Evolutionary conservation across 2,888 invertebrate genomes (phyloP), one percentile per base, ranked within the genome.

Genomic region (Allolobophora icterica): DNA sequence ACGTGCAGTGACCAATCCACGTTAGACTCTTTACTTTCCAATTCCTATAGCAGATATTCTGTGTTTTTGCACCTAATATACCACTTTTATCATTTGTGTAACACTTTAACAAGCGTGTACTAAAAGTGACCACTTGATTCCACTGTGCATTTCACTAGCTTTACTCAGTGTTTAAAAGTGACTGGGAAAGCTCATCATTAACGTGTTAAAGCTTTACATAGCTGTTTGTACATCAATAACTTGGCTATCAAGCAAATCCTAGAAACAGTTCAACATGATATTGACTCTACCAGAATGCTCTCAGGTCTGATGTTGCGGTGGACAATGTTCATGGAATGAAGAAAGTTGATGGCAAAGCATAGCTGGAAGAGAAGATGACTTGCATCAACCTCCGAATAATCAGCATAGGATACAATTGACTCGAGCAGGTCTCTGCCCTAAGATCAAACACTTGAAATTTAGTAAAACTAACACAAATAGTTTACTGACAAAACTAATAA

Each of bases 251-350:
- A 30, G 33, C 33, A 84, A 84, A 33, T 34, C 15, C 34, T 19
- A 84, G 34, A 34, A 84, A 35, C 87, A 87, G 34, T 35, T 87
- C 24, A 87, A 34, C 5, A 17, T 34, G 38, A 38, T 35, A 87
- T 87, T 34, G 19, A 87, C 35, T 38, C 96, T 96, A 98, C 99
- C 96, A 99, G 96, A 93, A 99, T 96, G 96, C 99, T 99, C 96
- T 99, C 99, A 58, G 99, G 99, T 96, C 99, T 99, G 93, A 99
- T 98, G 96, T 99, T 99, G 93, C 99, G 97, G 96, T 99, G 99
- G 92, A 99, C 99, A 95, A 99, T 98, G 95, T 97, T 97, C 95
- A 97, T 96, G 95, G 97, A 97, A 93, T 99, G 99, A 94, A 99
- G 97, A 96, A 99, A 99, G 94, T 98, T 97, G 94, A 99, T 96